Percentiles rank a stretch among this genome's conserved stretches.
These are phyloP conservation scores for Drosophila equinoxialis DNA, from an alignment of 1,140 invertebrate species.

Conservation along the genomic window DNA sequence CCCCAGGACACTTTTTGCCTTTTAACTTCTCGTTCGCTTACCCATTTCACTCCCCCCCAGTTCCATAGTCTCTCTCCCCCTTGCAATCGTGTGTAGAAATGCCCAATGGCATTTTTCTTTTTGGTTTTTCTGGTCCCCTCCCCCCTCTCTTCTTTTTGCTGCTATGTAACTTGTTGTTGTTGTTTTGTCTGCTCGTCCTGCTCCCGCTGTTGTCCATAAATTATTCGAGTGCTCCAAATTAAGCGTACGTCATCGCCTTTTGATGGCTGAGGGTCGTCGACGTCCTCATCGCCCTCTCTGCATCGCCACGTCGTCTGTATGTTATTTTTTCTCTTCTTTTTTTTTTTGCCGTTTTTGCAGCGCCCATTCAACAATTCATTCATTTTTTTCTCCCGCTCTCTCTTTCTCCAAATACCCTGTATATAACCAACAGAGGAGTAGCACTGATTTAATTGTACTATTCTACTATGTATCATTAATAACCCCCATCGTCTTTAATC, in stretches of 20 bases:
- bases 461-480: too few species aligned
- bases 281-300: slow-evolving; percentile 17
- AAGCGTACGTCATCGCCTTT: slow-evolving; percentile 77
- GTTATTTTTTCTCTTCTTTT: slow-evolving; percentile 9
- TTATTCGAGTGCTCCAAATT: slow-evolving; percentile 72
- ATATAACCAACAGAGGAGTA: background rate
- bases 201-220: slow-evolving; percentile 55
- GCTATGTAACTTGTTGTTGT: slow-evolving; percentile 11
- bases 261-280: slow-evolving; percentile 47
- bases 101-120: slow-evolving; percentile 38
- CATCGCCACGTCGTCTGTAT: background rate
- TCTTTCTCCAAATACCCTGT: background rate
- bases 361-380: slow-evolving; percentile 72
- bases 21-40: background rate
- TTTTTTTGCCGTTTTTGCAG: slow-evolving; percentile 6
- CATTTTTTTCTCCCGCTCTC: slow-evolving; percentile 36
- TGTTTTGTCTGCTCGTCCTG: slow-evolving; percentile 8
- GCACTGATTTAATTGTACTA: background rate
- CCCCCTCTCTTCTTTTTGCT: background rate
- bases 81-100: slow-evolving; percentile 45
- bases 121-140: background rate
- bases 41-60: background rate
- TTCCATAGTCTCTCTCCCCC: background rate
- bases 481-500: too few species aligned
- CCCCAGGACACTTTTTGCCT: background rate